Conservation (phyloP, 2,888 invertebrate species). For the Leucoptera coffeella region DNA sequence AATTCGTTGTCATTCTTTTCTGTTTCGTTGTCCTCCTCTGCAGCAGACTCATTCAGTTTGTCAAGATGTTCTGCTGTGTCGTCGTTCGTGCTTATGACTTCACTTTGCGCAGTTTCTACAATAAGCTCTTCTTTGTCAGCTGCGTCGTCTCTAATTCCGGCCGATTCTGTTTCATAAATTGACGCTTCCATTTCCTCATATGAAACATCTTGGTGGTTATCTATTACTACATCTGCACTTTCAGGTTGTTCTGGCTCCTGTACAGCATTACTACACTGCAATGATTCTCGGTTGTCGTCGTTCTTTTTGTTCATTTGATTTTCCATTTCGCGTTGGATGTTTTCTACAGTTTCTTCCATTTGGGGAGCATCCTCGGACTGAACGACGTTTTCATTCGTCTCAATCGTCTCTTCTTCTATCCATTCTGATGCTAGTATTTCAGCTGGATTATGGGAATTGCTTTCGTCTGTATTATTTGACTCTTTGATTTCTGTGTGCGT, state of each 20-base stretch:
- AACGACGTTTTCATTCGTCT: conserved; percentile 3
- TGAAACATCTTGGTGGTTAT: background rate
- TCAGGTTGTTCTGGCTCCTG: background rate
- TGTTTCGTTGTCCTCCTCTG: no score
- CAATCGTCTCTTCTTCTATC: conserved; percentile 27
- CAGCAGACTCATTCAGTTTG: no score
- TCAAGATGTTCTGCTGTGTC: conserved; percentile 9
- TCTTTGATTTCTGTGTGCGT: conserved; percentile 2
- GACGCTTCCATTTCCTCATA: background rate
- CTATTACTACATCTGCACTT: background rate
- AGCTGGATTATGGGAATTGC: conserved; percentile 17
- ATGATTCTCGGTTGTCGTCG: conserved; percentile 8
- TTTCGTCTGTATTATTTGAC: no score
- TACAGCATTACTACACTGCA: conserved; percentile 13
- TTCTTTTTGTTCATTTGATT: conserved; percentile 15
- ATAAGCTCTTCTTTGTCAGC: conserved; percentile 1
- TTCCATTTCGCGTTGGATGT: conserved; percentile 39
- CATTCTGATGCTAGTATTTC: conserved; percentile 26
- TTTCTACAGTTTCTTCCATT: conserved; percentile 38
- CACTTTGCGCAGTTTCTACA: conserved; percentile 11
- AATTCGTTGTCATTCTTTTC: no score
- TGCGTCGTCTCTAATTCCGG: no score
- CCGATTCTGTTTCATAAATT: no score
- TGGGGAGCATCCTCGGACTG: background rate
- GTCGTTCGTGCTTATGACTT: conserved; percentile 9